phyloP scores from a whole-genome alignment of 92 coral and sea anemone genomes.

The Porites cylindrica region DNA sequence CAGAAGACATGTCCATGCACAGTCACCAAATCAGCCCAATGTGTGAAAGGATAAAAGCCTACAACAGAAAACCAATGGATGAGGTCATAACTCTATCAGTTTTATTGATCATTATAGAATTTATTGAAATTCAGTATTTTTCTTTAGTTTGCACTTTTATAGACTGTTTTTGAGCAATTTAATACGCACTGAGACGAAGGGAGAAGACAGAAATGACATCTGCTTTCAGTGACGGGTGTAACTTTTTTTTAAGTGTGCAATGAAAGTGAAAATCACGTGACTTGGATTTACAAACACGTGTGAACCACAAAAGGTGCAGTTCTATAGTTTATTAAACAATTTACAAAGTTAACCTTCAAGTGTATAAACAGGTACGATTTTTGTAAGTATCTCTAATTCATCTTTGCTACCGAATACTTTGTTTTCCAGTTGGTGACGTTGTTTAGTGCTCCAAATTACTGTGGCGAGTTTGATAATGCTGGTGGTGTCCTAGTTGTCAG shows the following conservation, averaged over 20 bases:
- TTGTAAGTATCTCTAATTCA: too few relatives aligned
- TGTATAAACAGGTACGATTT: too few relatives aligned
- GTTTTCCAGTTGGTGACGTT: constrained; percentile 77
- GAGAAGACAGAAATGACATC: neutral
- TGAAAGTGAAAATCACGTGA: neutral
- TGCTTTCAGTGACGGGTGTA: neutral
- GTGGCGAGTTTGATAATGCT: constrained; percentile 94
- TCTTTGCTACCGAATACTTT: neutral
- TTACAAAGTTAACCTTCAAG: neutral
- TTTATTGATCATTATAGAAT: too few relatives aligned
- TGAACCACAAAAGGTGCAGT: too few relatives aligned
- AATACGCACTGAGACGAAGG: neutral
- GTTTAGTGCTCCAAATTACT: constrained; percentile 93
- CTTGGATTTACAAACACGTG: neutral
- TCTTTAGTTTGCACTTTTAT: too few relatives aligned
- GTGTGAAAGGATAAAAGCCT: too few relatives aligned
- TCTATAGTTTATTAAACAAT: neutral
- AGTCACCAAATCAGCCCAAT: too few relatives aligned
- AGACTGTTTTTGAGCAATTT: too few relatives aligned
- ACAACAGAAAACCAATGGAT: too few relatives aligned
- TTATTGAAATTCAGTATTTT: too few relatives aligned
- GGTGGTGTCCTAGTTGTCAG: constrained; percentile 80
- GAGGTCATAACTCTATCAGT: too few relatives aligned
- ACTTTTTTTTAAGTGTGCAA: neutral
- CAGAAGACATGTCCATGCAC: too few relatives aligned